Evolutionary conservation across 1,140 invertebrate genomes (phyloP).

Genomic region (Drosophila tropicalis): DNA sequence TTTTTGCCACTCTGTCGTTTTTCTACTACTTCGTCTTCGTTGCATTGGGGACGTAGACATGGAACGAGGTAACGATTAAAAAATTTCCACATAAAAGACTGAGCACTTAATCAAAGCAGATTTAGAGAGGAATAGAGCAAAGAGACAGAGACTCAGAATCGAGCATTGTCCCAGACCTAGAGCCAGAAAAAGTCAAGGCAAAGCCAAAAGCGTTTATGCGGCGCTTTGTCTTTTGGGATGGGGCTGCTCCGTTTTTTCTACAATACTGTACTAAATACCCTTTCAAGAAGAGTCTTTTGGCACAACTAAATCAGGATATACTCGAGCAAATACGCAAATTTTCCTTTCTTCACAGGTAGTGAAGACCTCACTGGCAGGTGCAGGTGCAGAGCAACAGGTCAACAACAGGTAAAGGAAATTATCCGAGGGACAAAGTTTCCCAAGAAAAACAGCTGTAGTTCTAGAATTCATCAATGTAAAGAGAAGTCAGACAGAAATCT

Average conservation of each 20-base stretch:
- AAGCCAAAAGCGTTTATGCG: conserved; percentile 66
- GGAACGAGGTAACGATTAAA: conserved; percentile 76
- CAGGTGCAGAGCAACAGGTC: too few relatives aligned
- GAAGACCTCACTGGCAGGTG: background rate
- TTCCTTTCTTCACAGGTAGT: conserved; percentile 20
- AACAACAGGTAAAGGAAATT: too few relatives aligned
- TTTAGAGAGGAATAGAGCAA: conserved; percentile 70
- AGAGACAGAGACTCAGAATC: background rate
- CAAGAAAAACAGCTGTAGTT: too few relatives aligned
- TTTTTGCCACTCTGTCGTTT: conserved; percentile 1
- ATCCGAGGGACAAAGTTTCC: too few relatives aligned
- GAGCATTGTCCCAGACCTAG: conserved; percentile 37
- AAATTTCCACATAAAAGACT: conserved; percentile 80
- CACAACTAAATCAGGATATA: background rate
- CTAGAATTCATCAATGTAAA: background rate
- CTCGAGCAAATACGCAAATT: too few relatives aligned
- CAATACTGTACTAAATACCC: conserved; percentile 41
- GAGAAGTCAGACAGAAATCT: background rate
- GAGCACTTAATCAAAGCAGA: conserved; percentile 81
- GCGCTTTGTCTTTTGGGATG: conserved; percentile 64
- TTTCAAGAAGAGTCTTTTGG: conserved; percentile 3
- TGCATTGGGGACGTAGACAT: background rate
- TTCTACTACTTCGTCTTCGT: background rate
- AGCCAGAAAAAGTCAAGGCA: conserved; percentile 30
- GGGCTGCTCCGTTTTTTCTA: conserved; percentile 23